These are phyloP conservation scores for Rhadinocentrus ornatus DNA, from an alignment of 2,797 vertebrate genomes.

Conservation along the genomic window DNA sequence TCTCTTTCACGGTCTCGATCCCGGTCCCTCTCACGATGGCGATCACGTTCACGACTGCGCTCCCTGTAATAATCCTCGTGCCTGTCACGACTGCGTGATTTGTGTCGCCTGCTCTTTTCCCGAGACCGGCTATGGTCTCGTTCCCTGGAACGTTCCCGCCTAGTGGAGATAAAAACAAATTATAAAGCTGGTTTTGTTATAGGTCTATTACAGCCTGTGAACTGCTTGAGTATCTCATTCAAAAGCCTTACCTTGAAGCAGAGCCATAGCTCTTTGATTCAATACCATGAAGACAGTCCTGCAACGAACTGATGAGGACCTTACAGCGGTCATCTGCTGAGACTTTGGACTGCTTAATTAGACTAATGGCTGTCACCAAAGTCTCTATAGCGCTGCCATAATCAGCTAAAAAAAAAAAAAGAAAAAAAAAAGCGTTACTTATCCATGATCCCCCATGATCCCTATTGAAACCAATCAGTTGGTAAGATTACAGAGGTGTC, in stretches of 20 bases:
- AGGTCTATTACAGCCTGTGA: too few relatives aligned
- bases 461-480: too few relatives aligned
- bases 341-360: constrained; percentile 99
- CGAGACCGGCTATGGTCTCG: constrained; percentile 98
- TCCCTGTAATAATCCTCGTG: constrained; percentile 98
- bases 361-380: constrained; percentile 97
- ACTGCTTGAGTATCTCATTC: not conserved
- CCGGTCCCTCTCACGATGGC: constrained; percentile 94
- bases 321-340: constrained; percentile 99
- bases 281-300: constrained; percentile 98
- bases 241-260: constrained; percentile 84
- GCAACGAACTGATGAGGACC: constrained; percentile 98
- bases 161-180: constrained; percentile 49
- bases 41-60: constrained; percentile 94
- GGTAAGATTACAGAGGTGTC: too few relatives aligned
- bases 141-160: constrained; percentile 97
- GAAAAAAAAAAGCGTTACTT: too few relatives aligned
- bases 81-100: constrained; percentile 97
- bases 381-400: constrained; percentile 99
- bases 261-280: constrained; percentile 99
- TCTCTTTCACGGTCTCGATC: constrained; percentile 95
- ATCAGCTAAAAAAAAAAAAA: constrained; percentile 84
- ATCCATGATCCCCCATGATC: too few relatives aligned
- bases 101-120: constrained; percentile 97
- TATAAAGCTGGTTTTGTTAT: not conserved